Base-by-base conservation (phyloP, 2,888 invertebrate species). In the Unio pictorum region DNA sequence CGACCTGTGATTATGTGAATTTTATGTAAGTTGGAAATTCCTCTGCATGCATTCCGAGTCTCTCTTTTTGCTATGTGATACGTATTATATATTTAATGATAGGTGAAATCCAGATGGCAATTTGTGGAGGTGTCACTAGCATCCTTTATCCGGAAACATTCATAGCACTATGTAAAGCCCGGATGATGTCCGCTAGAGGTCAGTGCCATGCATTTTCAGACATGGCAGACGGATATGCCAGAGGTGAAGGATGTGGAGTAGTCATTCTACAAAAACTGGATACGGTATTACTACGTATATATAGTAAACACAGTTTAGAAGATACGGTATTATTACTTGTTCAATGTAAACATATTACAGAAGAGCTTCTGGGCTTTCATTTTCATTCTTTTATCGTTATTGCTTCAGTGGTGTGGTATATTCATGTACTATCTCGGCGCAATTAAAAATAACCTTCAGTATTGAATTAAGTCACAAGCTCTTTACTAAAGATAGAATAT, bases 241-340 rank as follows among this genome's bases (percentile, higher is more conserved):
- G 81, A 55, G 81, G 82, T 23, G 83, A 84, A 66, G 84, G 83
- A 23, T 81, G 82, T 67, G 84, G 83, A 0, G 75, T 83, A 34
- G 72, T 83, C 20, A 67, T 84, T 1, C 72, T 84, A 17, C 82
- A 83, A 69, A 67, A 71, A 20, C 64, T 80, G 1, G 59, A 66
- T 57, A 71, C 81, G 59, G 83, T 82, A 74, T 17, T 64, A 34
- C 34, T 34, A 23, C 23, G 23, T 23, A 23, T 23, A 23, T 23
- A 23, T 23, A 23, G 23, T 23, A 23, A 23, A 23, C 23, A 23
- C 23, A 23, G 23, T 23, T 23, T 23, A 23, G 23, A 23, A 23
- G 59, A 66, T 57, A 71, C 81, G 59, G 83, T 82, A 74, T 17
- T 64, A 34, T 8, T 34, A 7, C 8, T 34, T 34, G 2, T 8